A percentile compares a stretch with the other conserved stretches of the same genome.
Evolutionary conservation across 2,113 vertebrate genomes (phyloP).

Genomic region (Mormyrus lacerda): DNA sequence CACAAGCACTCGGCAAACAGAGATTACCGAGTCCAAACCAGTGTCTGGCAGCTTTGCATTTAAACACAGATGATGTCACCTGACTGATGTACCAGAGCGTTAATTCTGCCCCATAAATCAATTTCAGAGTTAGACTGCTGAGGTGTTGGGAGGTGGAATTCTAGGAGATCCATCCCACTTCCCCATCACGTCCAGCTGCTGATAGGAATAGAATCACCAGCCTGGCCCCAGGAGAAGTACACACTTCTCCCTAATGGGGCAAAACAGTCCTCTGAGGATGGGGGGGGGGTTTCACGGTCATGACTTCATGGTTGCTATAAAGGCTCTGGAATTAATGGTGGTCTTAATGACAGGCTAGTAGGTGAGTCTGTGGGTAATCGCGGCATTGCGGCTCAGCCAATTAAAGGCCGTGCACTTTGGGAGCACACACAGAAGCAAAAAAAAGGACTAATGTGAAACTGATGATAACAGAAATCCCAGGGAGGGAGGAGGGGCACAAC

Average conservation of each 20-base stretch:
- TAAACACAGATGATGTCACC: slow-evolving; percentile 12
- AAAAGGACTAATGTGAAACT: not conserved
- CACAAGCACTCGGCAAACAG: slow-evolving; percentile 22
- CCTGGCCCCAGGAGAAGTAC: slow-evolving; percentile 31
- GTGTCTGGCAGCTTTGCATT: not conserved
- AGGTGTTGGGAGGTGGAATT: slow-evolving; percentile 27
- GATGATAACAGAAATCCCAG: not conserved
- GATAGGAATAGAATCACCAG: slow-evolving; percentile 37
- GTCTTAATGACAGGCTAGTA: slow-evolving; percentile 45
- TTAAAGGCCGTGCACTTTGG: slow-evolving; percentile 18
- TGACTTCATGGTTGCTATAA: not conserved
- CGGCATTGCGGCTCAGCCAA: slow-evolving; percentile 17
- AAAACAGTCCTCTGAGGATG: slow-evolving; percentile 28
- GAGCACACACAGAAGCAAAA: not conserved
- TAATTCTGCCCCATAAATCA: slow-evolving; percentile 33
- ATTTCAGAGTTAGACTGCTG: slow-evolving; percentile 22
- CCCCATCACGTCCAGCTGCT: slow-evolving; percentile 20
- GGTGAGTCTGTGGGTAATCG: slow-evolving; percentile 17
- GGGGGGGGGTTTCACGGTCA: slow-evolving; percentile 10
- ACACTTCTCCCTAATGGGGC: slow-evolving; percentile 39
- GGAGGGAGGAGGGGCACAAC: not conserved
- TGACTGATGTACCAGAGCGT: slow-evolving; percentile 17
- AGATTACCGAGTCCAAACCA: not conserved
- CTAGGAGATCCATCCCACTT: slow-evolving; percentile 20
- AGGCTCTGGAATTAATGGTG: slow-evolving; percentile 35